Evolutionary conservation across 1,140 invertebrate species (phyloP).

Genomic region (Ceratosolen fusciceps): DNA sequence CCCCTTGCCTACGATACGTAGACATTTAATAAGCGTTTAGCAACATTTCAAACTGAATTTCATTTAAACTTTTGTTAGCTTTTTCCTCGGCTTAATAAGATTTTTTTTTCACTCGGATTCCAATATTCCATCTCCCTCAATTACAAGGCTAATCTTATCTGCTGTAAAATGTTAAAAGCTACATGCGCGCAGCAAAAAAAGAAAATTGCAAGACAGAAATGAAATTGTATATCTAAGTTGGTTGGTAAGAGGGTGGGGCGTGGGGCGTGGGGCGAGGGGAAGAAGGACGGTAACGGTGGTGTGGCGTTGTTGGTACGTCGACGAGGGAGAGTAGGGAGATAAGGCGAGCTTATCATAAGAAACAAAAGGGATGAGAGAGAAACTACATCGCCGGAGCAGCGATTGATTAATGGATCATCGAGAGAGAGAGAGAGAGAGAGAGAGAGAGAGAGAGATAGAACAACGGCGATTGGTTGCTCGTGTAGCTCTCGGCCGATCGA

Average conservation of each 20-base stretch:
- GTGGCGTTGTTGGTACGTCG: too few species aligned
- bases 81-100: background rate
- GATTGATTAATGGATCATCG: constrained; percentile 46
- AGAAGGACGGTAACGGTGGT: background rate
- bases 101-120: background rate
- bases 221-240: constrained; percentile 21
- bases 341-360: background rate
- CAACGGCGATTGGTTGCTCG: constrained; percentile 16
- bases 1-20: background rate
- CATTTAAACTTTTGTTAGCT: background rate
- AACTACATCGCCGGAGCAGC: constrained; percentile 4
- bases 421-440: constrained; percentile 27
- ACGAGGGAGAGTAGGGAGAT: background rate
- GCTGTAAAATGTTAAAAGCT: constrained; percentile 19
- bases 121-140: background rate
- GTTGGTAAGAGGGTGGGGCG: background rate
- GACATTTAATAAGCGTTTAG: background rate
- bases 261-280: background rate
- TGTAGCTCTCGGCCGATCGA: constrained; percentile 31
- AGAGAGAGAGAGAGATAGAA: constrained; percentile 23
- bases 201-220: constrained; percentile 12
- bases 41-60: background rate
- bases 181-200: background rate
- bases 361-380: constrained; percentile 24
- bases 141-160: background rate